Conservation (phyloP, 2,888 invertebrate genomes). For the Drosophila paranaensis region DNA sequence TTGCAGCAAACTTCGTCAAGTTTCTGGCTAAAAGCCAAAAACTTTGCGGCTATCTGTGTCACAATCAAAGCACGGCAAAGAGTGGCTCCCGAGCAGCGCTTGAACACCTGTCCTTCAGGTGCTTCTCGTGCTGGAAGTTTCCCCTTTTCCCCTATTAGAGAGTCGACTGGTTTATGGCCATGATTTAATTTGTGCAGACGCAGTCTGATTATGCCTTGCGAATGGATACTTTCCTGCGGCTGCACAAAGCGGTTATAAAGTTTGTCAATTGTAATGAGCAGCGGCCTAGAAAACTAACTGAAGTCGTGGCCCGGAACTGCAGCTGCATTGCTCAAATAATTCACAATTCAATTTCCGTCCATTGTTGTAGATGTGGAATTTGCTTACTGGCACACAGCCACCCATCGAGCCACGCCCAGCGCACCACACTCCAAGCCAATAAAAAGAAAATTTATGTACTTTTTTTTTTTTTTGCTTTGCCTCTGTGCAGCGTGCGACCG, state of each 20-base stretch:
- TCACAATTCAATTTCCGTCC: conserved; percentile 78
- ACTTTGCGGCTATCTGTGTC: conserved; percentile 59
- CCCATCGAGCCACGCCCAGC: not conserved
- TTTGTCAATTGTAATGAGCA: conserved; percentile 63
- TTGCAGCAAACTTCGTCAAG: conserved; percentile 67
- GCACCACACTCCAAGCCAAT: conserved; percentile 35
- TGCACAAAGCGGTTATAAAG: conserved; percentile 40
- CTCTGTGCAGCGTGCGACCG: conserved; percentile 39
- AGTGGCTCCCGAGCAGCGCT: conserved; percentile 6
- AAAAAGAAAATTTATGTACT: conserved; percentile 70
- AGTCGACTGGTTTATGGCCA: conserved; percentile 36
- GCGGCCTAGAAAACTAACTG: conserved; percentile 60
- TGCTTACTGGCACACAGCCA: conserved; percentile 52
- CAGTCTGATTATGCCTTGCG: conserved; percentile 33
- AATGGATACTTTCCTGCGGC: conserved; percentile 7
- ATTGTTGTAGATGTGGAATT: conserved; percentile 65
- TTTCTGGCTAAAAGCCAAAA: conserved; percentile 53
- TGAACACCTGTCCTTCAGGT: conserved; percentile 15
- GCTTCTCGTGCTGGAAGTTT: not conserved
- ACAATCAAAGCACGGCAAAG: conserved; percentile 33
- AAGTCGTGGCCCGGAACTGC: conserved; percentile 67
- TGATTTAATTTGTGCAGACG: conserved; percentile 54
- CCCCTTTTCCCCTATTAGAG: not conserved
- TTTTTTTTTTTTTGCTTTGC: conserved; percentile 16
- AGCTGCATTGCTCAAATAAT: conserved; percentile 70